phyloP scores from a whole-genome alignment of 1,140 invertebrate species.

The Cydia strobilella region DNA sequence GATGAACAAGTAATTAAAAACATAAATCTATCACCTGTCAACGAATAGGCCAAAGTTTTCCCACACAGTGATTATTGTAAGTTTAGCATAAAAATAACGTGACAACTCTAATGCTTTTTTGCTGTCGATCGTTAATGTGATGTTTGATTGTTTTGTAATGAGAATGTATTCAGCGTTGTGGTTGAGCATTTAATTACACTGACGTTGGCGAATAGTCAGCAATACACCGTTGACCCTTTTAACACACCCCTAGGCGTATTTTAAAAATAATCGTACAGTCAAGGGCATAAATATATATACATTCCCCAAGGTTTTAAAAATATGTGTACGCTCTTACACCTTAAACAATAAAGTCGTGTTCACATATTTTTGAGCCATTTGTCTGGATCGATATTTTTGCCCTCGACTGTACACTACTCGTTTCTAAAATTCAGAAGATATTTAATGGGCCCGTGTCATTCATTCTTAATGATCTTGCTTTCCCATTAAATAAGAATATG shows the following conservation, averaged over 20 bases:
- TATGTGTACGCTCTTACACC: too few relatives aligned
- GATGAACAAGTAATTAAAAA: conserved; percentile 2
- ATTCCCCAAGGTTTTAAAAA: too few relatives aligned
- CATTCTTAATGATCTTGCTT: too few relatives aligned
- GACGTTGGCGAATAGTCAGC: background rate
- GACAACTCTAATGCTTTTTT: conserved; percentile 1
- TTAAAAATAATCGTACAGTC: background rate
- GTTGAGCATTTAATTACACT: conserved; percentile 10
- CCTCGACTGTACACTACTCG: too few relatives aligned
- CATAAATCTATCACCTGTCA: conserved; percentile 2
- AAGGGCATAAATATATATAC: too few relatives aligned
- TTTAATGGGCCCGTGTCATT: background rate
- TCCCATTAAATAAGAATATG: too few relatives aligned
- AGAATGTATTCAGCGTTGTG: conserved; percentile 19
- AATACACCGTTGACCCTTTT: background rate
- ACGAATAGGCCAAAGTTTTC: background rate
- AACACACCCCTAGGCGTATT: background rate
- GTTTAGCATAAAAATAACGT: conserved; percentile 17
- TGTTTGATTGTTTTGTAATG: conserved; percentile 22
- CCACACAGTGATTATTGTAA: conserved; percentile 9
- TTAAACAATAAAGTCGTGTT: too few relatives aligned
- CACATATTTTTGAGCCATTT: too few relatives aligned
- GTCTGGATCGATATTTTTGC: too few relatives aligned
- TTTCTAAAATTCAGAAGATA: background rate
- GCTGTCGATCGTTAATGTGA: conserved; percentile 15